Base-by-base conservation (phyloP, 2,797 vertebrate species). In the Salmo trutta region DNA sequence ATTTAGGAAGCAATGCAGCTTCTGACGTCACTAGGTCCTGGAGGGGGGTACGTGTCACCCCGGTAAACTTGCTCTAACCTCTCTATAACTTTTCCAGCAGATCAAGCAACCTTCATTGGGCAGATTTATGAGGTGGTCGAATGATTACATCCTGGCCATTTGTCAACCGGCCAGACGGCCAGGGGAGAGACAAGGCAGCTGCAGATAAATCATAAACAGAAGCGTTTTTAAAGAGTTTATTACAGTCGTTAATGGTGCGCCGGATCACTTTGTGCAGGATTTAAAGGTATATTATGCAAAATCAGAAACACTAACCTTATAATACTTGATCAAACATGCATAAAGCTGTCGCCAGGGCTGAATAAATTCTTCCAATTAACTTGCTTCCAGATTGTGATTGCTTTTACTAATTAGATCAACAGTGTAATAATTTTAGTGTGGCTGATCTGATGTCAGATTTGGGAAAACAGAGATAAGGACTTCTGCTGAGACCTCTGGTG, bases 221-320 rank as follows among this genome's bases (percentile, higher is more conserved):
- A 79, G 77, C 79, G 75, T 90, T 92, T 93, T 90, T 86, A 78
- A 84, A 91, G 88, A 93, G 91, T 95, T 95, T 93, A 94, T 95
- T 95, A 92, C 75, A 86, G 94, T 95, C 92, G 91, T 95, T 95
- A 95, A 94, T 94, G 90, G 89, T 69, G 73, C 88, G 89, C 91
- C 92, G 73, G 77, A 56, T 90, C 91, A 91, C 89, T 90, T 89
- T 76, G 86, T 15, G 73, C 79, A 92, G 91, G 92, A 94, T 95
- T 95, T 96, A 94, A 96, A 96, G 93, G 93, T 95, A 95, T 95
- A 96, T 97, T 97, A 97, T 97, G 95, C 95, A 95, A 95, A 96
- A 96, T 96, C 91, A 94, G 86, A 92, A 96, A 97, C 97, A 92
- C 94, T 96, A 95, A 95, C 95, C 94, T 94, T 92, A 93, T 95